A percentile compares a stretch with the other conserved stretches of the same genome.
These are phyloP conservation scores for Habropoda laboriosa DNA, from an alignment of 1,140 invertebrate species.

Conservation along the genomic window DNA sequence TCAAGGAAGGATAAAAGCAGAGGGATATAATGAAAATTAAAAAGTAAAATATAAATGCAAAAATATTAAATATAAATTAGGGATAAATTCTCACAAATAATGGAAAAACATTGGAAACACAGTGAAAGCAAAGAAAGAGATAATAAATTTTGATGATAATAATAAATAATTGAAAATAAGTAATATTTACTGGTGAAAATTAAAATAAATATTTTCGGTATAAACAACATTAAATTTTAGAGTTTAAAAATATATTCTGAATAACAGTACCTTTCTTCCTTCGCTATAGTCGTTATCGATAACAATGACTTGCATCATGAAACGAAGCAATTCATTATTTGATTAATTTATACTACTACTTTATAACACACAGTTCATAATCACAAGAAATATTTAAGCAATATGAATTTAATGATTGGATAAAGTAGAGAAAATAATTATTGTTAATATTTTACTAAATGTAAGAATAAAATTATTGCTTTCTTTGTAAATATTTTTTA, in stretches of 20 bases:
- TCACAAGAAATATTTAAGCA: background rate
- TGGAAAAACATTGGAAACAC: too few relatives aligned
- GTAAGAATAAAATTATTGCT: background rate
- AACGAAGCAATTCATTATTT: background rate
- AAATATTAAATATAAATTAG: too few relatives aligned
- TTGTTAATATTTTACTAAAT: too few relatives aligned
- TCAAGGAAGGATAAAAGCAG: constrained; percentile 26
- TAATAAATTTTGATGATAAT: background rate
- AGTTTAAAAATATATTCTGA: too few relatives aligned
- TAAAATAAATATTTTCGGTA: background rate
- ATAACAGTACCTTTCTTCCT: too few relatives aligned
- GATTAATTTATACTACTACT: background rate
- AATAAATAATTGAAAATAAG: background rate
- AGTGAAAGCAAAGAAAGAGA: background rate
- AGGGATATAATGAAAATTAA: background rate
- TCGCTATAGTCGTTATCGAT: too few relatives aligned
- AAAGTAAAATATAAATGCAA: too few relatives aligned
- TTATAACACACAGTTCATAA: background rate
- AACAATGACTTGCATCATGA: constrained; percentile 24
- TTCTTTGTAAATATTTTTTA: too few relatives aligned
- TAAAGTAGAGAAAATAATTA: background rate
- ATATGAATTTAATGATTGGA: too few relatives aligned
- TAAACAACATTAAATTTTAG: background rate
- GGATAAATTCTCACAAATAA: too few relatives aligned
- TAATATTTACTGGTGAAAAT: background rate